Base-by-base conservation (phyloP, 2,113 vertebrate genomes). In the Neofelis nebulosa region DNA sequence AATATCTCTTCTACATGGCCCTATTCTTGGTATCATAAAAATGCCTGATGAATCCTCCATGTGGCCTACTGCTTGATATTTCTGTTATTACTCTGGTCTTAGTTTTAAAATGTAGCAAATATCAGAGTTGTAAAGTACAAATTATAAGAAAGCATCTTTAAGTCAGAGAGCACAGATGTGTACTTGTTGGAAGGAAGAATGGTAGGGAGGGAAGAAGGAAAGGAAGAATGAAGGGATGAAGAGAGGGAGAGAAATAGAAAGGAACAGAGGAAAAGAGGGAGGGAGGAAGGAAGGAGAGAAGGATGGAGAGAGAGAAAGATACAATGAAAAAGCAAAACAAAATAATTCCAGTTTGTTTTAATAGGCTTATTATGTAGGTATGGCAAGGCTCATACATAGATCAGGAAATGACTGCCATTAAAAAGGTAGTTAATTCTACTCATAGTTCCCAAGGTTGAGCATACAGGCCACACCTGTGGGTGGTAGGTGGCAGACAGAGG, bases 31-130 rank as follows among this genome's bases (percentile, higher is more conserved):
- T 29, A 25, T 11, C 63, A 16, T 1, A 8, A 38, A 11, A 88
- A 41, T 69, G 71, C 29, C 57, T 81, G 7, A 31, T 76, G 5
- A 27, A 2, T 33, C 45, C 45, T 87, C 10, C 25, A 3, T 61
- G 25, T 48, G 5, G 52, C n/a, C 48, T 13, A 84, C 0, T 48
- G 31, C 15, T 85, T 84, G 50, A 41, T 63, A 45, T 23, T 87
- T 25, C 8, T 91, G 15, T 79, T 81, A 33, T 65, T 57, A 73
- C 10, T 65, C 31, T 27, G 25, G 11, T 41, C 3, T 38, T 63
- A 29, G 23, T 76, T 90, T 96, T 86, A 31, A 94, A 90, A 84
- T 25, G 8, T 45, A 74, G 36, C 25, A 90, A 57, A 23, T 89
- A 36, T 36, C 29, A 55, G 5, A 45, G 80, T 86, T 36, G 31